phyloP scores from a whole-genome alignment of 2,888 invertebrate species.

The Tenthredo amoena region DNA sequence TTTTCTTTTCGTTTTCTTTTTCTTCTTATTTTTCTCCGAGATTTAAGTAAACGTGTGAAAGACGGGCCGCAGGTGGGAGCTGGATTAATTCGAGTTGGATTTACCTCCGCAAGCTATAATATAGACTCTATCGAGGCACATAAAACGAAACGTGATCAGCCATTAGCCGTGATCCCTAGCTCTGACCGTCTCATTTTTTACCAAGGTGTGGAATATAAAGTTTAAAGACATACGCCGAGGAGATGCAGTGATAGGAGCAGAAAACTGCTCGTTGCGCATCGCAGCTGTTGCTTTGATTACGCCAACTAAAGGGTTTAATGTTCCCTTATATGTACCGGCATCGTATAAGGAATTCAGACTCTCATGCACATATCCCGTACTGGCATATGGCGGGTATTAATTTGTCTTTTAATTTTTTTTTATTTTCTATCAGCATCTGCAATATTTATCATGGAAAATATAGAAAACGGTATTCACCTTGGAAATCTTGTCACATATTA shows the following conservation, averaged over 20 bases:
- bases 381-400: conserved; percentile 22
- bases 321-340: conserved; percentile 55
- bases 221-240: conserved; percentile 42
- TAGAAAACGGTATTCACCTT: background rate
- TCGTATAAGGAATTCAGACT: background rate
- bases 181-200: conserved; percentile 34
- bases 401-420: background rate
- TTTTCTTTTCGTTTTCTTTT: background rate
- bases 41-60: background rate
- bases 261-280: conserved; percentile 64
- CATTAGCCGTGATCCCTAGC: conserved; percentile 32
- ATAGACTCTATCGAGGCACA: conserved; percentile 25
- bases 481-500: background rate
- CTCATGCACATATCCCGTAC: background rate
- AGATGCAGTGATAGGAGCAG: conserved; percentile 68
- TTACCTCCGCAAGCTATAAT: background rate
- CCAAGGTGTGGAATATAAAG: conserved; percentile 45
- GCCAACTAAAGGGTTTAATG: conserved; percentile 68
- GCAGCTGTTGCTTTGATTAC: conserved; percentile 77
- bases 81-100: conserved; percentile 16
- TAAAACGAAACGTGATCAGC: conserved; percentile 46
- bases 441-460: background rate
- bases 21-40: background rate
- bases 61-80: conserved; percentile 13
- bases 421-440: background rate